A percentile compares a stretch with the other conserved stretches of the same genome.
Evolutionary conservation across 2,888 invertebrate genomes (phyloP).

Genomic region (Toxonevra muliebris): DNA sequence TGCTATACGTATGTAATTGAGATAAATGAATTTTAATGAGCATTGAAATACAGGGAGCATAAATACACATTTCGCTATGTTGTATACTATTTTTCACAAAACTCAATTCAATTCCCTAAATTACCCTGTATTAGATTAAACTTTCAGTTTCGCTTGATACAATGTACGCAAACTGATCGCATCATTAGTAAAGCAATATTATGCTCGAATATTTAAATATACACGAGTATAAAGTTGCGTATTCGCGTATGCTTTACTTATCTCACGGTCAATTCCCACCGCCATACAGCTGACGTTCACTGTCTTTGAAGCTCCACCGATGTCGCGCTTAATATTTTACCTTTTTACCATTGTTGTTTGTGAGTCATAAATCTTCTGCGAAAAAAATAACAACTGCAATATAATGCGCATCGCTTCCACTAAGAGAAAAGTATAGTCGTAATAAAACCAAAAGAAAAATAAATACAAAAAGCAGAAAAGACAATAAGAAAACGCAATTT

Average conservation of each 20-base stretch:
- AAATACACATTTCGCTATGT: no score
- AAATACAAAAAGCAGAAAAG: background rate
- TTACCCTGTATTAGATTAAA: no score
- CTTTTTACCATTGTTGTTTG: background rate
- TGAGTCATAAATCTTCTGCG: background rate
- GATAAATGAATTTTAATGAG: no score
- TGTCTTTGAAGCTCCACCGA: no score
- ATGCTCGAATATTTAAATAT: background rate
- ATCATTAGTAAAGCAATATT: slow-evolving; percentile 1
- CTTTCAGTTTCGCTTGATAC: background rate
- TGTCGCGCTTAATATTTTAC: no score
- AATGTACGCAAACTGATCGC: slow-evolving; percentile 1
- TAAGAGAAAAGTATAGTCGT: background rate
- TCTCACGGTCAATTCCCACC: background rate
- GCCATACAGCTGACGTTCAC: background rate
- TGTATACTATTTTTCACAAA: no score
- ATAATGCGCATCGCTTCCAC: background rate
- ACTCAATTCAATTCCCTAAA: no score
- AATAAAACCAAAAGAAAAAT: background rate
- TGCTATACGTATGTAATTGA: background rate
- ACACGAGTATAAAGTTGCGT: background rate
- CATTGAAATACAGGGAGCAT: no score
- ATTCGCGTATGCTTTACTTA: background rate
- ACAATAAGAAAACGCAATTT: background rate
- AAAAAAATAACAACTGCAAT: slow-evolving; percentile 1